Evolutionary conservation across 2,797 vertebrate genomes (phyloP), one percentile per base, ranked within the genome.

Genomic region (Staurois parvus): DNA sequence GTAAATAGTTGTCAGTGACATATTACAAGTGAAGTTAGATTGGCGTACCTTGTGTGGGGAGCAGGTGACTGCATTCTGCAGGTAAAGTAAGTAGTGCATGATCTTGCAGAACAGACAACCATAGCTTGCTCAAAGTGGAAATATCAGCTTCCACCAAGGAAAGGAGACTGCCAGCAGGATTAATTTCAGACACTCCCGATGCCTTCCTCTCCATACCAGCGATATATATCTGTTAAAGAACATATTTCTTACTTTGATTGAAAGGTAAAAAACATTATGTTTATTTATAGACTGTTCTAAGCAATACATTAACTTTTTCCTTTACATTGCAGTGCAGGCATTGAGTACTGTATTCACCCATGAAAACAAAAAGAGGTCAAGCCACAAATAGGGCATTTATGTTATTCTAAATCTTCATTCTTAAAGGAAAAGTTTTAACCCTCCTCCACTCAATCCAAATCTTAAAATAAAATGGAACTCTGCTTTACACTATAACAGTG

Each of bases 81-180:
- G 96, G 95, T 62, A 98, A 94, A 74, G 93, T 96, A 90, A 99
- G 93, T 76, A 96, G 90, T 74, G 96, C 96, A 88, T 97, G 93
- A 92, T 99, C 98, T 86, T 97, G 97, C 90, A 99, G 95, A 0
- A 93, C 96, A 80, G 96, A 94, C 88, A 98, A 90, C 98, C 98
- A 99, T 84, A 98, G 95, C n/a, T 91, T 95, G 88, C 97, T 99
- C 30, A 99, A 89, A 0, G 94, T 96, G 70, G 90, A 88, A 84
- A 98, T 89, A 88, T 99, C 97, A 45, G 94, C 89, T 84, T 95
- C 95, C 77, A 99, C 97, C 84, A 98, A 86, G 76, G 93, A 94
- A 88, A 97, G 91, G 10, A 99, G 95, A n/a, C 93, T 94, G 37
- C 89, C 89, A 59, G 89, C 89, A 0, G 91, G 87, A 83, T 40